Evolutionary conservation across 2,888 invertebrate genomes (phyloP).

Genomic region (Aporophyla nigra): DNA sequence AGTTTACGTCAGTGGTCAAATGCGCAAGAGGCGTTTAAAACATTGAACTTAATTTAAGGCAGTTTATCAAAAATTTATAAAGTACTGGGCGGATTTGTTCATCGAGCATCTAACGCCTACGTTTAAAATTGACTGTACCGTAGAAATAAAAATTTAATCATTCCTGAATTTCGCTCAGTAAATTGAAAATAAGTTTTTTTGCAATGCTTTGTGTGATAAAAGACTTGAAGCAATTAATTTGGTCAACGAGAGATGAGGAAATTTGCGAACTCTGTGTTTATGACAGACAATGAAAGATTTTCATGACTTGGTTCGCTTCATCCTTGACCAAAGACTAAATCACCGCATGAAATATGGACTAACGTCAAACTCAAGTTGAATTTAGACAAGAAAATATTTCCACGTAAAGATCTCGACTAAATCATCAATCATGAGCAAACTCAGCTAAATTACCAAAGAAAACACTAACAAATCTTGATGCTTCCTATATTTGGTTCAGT

Average conservation of each 20-base stretch:
- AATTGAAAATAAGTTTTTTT: neutral
- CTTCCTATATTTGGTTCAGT: conserved; percentile 70
- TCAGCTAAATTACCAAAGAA: conserved; percentile 68
- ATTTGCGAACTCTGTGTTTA: neutral
- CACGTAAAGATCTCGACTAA: conserved; percentile 48
- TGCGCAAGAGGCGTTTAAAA: neutral
- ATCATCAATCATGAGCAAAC: conserved; percentile 55
- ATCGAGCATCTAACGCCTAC: neutral
- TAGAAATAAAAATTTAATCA: neutral
- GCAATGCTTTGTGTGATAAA: neutral
- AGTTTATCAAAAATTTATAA: neutral
- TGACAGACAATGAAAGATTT: conserved; percentile 39
- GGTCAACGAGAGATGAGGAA: neutral
- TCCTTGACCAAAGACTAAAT: conserved; percentile 24
- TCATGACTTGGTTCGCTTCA: neutral
- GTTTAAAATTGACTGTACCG: neutral
- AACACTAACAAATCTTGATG: conserved; percentile 67
- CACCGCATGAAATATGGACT: conserved; percentile 48
- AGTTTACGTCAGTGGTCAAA: conserved; percentile 26
- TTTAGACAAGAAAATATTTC: conserved; percentile 60
- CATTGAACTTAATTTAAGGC: neutral
- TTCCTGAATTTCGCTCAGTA: neutral
- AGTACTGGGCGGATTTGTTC: neutral
- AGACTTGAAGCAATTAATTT: conserved; percentile 4
- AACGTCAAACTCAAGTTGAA: conserved; percentile 41